These are phyloP conservation scores for Perca schrenkii DNA, from an alignment of 2,113 vertebrate species.

Conservation along the genomic window DNA sequence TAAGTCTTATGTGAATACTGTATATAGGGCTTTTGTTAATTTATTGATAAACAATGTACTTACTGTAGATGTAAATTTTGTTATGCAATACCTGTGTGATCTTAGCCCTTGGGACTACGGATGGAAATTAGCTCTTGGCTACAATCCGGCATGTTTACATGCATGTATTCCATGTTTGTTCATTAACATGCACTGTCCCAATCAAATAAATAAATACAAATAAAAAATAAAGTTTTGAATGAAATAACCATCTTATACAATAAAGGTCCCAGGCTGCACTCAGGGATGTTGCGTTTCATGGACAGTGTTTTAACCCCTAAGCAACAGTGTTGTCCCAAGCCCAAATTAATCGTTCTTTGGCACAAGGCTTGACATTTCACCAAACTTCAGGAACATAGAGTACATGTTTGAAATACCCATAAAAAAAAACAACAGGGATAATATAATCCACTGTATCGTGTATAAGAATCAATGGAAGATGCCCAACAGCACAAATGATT, in stretches of 20 bases:
- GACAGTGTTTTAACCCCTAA: not conserved
- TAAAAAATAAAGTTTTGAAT: not conserved
- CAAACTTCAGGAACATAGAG: not conserved
- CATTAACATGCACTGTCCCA: too few species aligned
- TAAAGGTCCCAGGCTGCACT: not conserved
- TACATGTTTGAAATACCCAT: not conserved
- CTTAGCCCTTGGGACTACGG: too few species aligned
- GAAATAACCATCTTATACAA: not conserved
- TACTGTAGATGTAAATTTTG: too few species aligned
- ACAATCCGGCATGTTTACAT: too few species aligned
- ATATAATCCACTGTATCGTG: not conserved
- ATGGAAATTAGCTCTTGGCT: too few species aligned
- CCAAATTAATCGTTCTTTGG: not conserved
- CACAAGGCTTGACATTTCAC: not conserved
- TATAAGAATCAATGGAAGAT: not conserved
- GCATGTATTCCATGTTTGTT: too few species aligned
- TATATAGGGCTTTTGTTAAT: too few species aligned
- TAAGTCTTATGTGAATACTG: too few species aligned
- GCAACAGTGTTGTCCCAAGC: not conserved
- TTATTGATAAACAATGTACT: too few species aligned
- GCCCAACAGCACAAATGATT: not conserved
- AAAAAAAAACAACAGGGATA: not conserved
- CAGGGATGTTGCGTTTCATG: not conserved
- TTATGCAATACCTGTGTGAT: too few species aligned
- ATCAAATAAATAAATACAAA: too few species aligned